Percentiles rank a stretch among this genome's conserved stretches.
phyloP scores from a whole-genome alignment of 1,140 invertebrate species.

The Microplitis demolitor region DNA sequence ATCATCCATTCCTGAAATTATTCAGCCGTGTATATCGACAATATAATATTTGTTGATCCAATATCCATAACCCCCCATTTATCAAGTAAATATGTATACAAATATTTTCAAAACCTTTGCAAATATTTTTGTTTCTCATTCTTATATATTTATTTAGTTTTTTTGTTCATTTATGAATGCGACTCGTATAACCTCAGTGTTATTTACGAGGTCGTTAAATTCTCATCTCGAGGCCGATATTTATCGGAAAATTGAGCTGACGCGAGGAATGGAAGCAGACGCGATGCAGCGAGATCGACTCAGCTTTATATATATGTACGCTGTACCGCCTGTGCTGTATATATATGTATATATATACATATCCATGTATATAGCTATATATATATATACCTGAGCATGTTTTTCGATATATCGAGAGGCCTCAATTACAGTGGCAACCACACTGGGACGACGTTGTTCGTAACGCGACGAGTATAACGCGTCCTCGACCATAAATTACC shows the following conservation, averaged over 20 bases:
- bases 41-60: too few relatives aligned
- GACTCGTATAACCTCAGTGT: background rate
- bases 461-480: background rate
- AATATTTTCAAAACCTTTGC: background rate
- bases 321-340: too few relatives aligned
- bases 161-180: background rate
- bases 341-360: too few relatives aligned
- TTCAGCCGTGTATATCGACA: background rate
- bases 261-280: background rate
- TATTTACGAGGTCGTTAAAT: background rate
- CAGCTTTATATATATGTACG: too few relatives aligned
- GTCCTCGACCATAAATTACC: conserved; percentile 22
- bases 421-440: background rate
- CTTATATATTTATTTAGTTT: background rate
- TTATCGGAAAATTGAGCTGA: conserved; percentile 13
- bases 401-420: conserved; percentile 11
- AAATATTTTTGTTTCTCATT: background rate
- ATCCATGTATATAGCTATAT: background rate
- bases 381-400: background rate
- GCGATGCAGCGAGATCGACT: background rate
- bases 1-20: background rate
- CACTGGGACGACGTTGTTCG: background rate
- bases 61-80: too few relatives aligned
- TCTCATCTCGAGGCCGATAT: background rate
- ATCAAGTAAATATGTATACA: too few relatives aligned